Conservation (phyloP, 2,888 invertebrate species). For the Drosophila picticornis region DNA sequence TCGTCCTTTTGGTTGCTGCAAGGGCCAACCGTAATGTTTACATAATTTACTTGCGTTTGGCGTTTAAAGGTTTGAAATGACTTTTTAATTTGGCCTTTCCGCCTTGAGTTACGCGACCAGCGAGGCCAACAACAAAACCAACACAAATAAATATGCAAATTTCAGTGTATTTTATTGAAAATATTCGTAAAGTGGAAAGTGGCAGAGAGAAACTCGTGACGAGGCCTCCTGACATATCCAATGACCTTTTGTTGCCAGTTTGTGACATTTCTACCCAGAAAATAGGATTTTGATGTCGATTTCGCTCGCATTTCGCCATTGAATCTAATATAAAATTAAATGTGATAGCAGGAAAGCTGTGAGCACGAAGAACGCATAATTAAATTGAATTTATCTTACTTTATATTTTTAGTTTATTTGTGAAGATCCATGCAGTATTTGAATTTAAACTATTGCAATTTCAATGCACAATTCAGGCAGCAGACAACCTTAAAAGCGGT, state of each 20-base stretch:
- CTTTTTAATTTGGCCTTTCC: conserved; percentile 80
- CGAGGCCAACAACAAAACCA: conserved; percentile 37
- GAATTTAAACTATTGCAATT: background rate
- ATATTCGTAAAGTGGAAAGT: conserved; percentile 54
- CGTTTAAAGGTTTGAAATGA: conserved; percentile 80
- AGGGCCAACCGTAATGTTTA: conserved; percentile 74
- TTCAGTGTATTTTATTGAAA: conserved; percentile 69
- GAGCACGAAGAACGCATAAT: background rate
- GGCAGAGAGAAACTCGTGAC: conserved; percentile 5
- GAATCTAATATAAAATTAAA: background rate
- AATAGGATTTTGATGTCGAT: conserved; percentile 24
- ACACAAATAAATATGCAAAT: conserved; percentile 78
- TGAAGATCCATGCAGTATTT: background rate
- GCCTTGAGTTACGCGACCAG: conserved; percentile 69
- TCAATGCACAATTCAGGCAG: background rate
- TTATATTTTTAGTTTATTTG: background rate
- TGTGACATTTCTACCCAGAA: conserved; percentile 13
- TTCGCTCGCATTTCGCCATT: conserved; percentile 16
- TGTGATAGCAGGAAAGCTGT: background rate
- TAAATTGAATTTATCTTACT: background rate
- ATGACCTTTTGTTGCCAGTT: conserved; percentile 34
- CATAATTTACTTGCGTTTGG: conserved; percentile 77
- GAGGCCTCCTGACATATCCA: conserved; percentile 35
- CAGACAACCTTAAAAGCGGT: background rate
- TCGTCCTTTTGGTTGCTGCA: conserved; percentile 38